Percentiles rank a stretch among this genome's conserved stretches.
Evolutionary conservation across 2,888 invertebrate species (phyloP).

Genomic region (Thymelicus acteon): DNA sequence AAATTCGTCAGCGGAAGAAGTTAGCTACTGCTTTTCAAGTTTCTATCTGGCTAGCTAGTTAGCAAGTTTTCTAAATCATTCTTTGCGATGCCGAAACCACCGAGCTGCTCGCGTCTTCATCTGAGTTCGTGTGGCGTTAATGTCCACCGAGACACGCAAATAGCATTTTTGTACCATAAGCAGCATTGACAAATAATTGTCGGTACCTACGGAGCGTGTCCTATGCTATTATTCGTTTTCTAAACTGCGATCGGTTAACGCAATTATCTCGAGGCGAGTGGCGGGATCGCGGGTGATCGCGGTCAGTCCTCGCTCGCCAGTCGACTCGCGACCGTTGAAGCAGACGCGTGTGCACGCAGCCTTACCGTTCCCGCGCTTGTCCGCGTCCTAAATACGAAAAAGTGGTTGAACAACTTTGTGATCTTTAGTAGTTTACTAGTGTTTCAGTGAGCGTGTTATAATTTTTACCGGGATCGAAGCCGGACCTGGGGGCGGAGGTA

Average conservation of each 20-base stretch:
- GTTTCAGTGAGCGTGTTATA: conserved; percentile 47
- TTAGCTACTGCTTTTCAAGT: too few species aligned
- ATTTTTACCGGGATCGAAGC: conserved; percentile 41
- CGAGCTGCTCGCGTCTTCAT: neutral
- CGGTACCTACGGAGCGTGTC: conserved; percentile 57
- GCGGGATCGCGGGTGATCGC: conserved; percentile 30
- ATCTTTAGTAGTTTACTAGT: conserved; percentile 46
- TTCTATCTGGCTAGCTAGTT: neutral
- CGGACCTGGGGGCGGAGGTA: conserved; percentile 52
- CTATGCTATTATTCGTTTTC: conserved; percentile 77
- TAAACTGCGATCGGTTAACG: conserved; percentile 63
- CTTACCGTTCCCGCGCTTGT: conserved; percentile 42
- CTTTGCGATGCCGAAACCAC: conserved; percentile 14
- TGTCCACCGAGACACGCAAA: conserved; percentile 23
- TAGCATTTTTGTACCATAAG: conserved; percentile 44
- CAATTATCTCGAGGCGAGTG: conserved; percentile 55
- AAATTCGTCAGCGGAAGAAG: too few species aligned
- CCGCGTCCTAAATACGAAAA: conserved; percentile 43
- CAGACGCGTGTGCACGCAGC: conserved; percentile 49
- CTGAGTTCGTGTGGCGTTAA: conserved; percentile 12
- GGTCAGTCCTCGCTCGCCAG: conserved; percentile 54
- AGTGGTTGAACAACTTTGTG: conserved; percentile 46
- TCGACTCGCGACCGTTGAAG: conserved; percentile 59
- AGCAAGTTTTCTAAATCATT: conserved; percentile 6
- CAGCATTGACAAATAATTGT: conserved; percentile 56